Evolutionary conservation across 64 coral and sea anemone species (phyloP), one percentile per base, ranked within the genome.

Genomic region (Platygyra sinensis): DNA sequence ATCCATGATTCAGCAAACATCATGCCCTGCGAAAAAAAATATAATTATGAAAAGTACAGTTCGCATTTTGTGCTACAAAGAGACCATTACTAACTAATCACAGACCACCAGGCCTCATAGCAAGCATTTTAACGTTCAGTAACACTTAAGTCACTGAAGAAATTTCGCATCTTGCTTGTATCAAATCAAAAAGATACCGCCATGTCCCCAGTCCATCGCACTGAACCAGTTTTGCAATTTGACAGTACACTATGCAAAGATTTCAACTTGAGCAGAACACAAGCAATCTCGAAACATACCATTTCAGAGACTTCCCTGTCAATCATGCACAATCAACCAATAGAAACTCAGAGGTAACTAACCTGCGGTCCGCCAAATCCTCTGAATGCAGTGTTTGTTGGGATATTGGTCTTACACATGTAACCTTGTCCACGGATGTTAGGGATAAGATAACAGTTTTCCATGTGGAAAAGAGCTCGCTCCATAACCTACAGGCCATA

Each of bases 291-390:
- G 22, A 69, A 69, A 24, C 10, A 69, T 25, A 69, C 65, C 65
- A 69, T 69, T 11, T 69, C 65, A 69, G 18, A 22, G 9, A 69
- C 65, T 22, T 18, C 32, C 4, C 16, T 78, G 76, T 78, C 51
- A 78, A 78, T 49, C 76, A 36, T 20, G 13, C 36, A 49, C 22
- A 49, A 24, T 25, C 24, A 5, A 32, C 62, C 61, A 42, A 69
- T 71, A 69, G 57, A 42, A 30, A 15, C 24, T 20, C 8, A 64
- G 31, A 10, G 67, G 2, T 69, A 6, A 30, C 55, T 31, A 12
- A 91, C 93, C 65, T 95, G 93, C 7, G 94, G 94, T 65, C 94
- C 94, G 8, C 94, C 94, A 74, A 96, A 96, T 18, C 94, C 94
- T 76, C 94, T 89, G 74, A 96, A 96, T 31, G 94, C 94, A 24